Conservation (phyloP, 1,140 invertebrate species). For the Drosophila micromelanica region DNA sequence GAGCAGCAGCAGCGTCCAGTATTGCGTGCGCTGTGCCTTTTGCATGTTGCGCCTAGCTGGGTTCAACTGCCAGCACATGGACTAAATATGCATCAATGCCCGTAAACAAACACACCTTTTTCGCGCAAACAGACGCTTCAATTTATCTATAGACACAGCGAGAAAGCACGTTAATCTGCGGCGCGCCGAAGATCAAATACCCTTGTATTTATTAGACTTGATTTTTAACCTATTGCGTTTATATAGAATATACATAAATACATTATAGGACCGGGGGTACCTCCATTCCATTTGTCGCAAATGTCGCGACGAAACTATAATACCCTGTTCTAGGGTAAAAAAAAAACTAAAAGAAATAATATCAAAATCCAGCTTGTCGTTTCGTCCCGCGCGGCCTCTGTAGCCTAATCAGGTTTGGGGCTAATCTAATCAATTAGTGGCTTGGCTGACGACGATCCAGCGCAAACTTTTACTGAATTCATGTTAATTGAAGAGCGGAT, state of each 20-base stretch:
- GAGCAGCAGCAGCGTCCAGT: constrained; percentile 55
- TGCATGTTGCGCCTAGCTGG: constrained; percentile 32
- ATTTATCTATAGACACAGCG: constrained; percentile 16
- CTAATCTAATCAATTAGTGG: constrained; percentile 72
- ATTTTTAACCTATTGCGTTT: no score
- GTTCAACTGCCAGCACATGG: background rate
- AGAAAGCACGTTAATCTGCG: constrained; percentile 10
- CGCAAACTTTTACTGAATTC: constrained; percentile 24
- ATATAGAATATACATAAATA: no score
- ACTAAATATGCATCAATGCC: background rate
- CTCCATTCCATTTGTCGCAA: no score
- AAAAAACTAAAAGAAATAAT: no score
- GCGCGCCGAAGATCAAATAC: no score
- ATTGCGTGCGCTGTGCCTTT: constrained; percentile 42
- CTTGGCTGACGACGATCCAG: constrained; percentile 3
- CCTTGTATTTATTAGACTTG: no score
- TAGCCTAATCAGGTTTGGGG: constrained; percentile 57
- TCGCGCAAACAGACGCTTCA: background rate
- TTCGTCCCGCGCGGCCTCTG: constrained; percentile 9
- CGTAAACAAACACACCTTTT: constrained; percentile 16
- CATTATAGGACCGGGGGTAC: no score
- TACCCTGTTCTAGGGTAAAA: no score
- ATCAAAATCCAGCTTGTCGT: constrained; percentile 11
- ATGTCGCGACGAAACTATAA: no score
- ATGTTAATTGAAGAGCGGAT: constrained; percentile 35